Evolutionary conservation across 2,888 invertebrate species (phyloP), one percentile per base, ranked within the genome.

Genomic region (Limnephilus auricula): DNA sequence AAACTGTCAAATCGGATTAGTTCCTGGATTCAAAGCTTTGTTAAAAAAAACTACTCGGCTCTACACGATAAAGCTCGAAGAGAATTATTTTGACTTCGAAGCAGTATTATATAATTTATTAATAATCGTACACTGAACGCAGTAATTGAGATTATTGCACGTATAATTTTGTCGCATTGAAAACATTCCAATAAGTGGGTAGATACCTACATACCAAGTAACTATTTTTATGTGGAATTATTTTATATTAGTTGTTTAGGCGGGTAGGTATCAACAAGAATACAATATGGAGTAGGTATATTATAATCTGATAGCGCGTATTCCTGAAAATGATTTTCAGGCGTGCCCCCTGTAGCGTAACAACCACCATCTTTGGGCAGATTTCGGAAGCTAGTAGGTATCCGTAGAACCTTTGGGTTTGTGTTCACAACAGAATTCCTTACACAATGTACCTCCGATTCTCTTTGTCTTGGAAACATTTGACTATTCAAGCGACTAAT

Each of bases 341-440:
- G 90, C 87, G 90, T 90, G 85, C 86, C 90, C 90, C 32, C 88
- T 88, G 90, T 90, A 90, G 86, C 82, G 50, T 88, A 90, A 82
- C 86, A 88, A 88, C 91, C 89, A 89, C 91, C 91, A 91, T 91
- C 91, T 91, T 91, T 89, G 79, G 89, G 78, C 89, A 82, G 37
- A 85, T 89, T 89, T 32, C 50, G 89, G 89, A 91, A 91, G 91
- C 91, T 90, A 82, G 79, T 45, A 34, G 30, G 85, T 86, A 85
- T 78, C 45, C 65, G 65, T 90, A 84, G 40, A 90, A 86, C 79
- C 90, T 90, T 90, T 90, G 79, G n/a, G 86, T 86, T 80, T 79
- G 90, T 87, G 32, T 85, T 78, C 78, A 78, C 65, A 88, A 86
- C 80, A 79, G 45, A 40, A 79, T 90, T 86, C 87, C 45, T 90